These are phyloP conservation scores for Chauna torquata DNA, from an alignment of 2,113 vertebrate species.

Conservation along the genomic window DNA sequence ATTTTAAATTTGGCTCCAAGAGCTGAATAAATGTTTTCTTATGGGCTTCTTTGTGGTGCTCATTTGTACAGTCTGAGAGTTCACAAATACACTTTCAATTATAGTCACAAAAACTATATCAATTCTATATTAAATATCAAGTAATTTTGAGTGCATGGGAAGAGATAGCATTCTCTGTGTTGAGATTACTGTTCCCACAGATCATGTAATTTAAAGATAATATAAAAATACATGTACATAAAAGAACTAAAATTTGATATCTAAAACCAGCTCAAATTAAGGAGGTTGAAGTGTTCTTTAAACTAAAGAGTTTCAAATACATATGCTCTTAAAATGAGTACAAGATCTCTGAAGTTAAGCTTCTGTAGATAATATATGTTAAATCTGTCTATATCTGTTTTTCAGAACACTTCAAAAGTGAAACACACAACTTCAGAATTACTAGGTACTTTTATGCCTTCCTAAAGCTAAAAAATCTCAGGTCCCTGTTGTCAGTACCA, in stretches of 20 bases:
- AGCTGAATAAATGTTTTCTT: background rate
- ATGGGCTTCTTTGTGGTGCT: background rate
- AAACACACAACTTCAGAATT: background rate
- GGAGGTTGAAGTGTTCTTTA: background rate
- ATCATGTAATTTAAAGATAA: background rate
- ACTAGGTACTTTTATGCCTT: background rate
- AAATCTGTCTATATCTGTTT: no score
- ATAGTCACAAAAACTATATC: background rate
- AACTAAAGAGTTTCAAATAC: background rate
- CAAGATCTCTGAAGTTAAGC: background rate
- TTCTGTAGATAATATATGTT: background rate
- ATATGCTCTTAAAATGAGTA: fast-evolving
- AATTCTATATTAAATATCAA: background rate
- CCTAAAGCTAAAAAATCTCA: background rate
- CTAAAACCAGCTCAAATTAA: background rate
- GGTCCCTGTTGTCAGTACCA: background rate
- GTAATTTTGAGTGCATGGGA: background rate
- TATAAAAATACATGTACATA: background rate
- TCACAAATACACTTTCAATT: background rate
- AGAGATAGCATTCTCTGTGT: background rate
- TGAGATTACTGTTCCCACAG: background rate
- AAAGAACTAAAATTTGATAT: background rate
- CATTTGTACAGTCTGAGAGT: background rate
- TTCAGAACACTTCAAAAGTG: background rate
- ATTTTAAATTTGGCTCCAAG: background rate